Percentiles rank a stretch among this genome's conserved stretches.
These are phyloP conservation scores for Micoletzkya japonica DNA, from an alignment of 2,888 invertebrate species.

Conservation along the genomic window DNA sequence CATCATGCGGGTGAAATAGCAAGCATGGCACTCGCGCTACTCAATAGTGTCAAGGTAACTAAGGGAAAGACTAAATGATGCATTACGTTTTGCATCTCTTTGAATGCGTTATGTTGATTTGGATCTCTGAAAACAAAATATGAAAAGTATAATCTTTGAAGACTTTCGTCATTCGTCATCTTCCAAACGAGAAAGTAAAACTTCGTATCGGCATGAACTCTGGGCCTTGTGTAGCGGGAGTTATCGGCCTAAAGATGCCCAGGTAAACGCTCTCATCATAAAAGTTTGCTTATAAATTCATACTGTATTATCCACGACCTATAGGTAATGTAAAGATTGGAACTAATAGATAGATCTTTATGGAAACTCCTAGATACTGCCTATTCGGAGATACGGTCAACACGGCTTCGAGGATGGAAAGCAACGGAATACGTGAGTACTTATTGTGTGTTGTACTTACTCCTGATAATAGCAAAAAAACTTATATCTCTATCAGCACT, in stretches of 20 bases:
- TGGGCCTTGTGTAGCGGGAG: slow-evolving; percentile 44
- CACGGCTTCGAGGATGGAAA: slow-evolving; percentile 46
- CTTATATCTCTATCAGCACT: slow-evolving; percentile 32
- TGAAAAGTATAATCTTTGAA: slow-evolving; percentile 25
- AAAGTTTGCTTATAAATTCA: background rate
- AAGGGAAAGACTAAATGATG: background rate
- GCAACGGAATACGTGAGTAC: slow-evolving; percentile 45
- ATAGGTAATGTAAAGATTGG: background rate
- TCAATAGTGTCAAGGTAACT: slow-evolving; percentile 58
- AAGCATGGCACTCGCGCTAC: slow-evolving; percentile 47
- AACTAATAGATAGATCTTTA: slow-evolving; percentile 37
- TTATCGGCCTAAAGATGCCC: slow-evolving; percentile 42
- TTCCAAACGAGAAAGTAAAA: slow-evolving; percentile 39
- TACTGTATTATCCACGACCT: slow-evolving; percentile 1
- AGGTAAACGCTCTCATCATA: background rate
- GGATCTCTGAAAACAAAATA: no score
- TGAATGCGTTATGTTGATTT: no score
- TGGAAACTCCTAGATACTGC: slow-evolving; percentile 45
- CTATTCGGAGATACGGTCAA: slow-evolving; percentile 48
- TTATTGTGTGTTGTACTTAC: background rate
- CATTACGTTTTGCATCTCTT: background rate
- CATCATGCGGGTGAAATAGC: slow-evolving; percentile 50
- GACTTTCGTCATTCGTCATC: slow-evolving; percentile 46
- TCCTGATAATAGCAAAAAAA: background rate
- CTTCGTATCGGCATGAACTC: slow-evolving; percentile 48